Conservation (phyloP, 2,797 vertebrate genomes). For the Syndactyla subalaris region DNA sequence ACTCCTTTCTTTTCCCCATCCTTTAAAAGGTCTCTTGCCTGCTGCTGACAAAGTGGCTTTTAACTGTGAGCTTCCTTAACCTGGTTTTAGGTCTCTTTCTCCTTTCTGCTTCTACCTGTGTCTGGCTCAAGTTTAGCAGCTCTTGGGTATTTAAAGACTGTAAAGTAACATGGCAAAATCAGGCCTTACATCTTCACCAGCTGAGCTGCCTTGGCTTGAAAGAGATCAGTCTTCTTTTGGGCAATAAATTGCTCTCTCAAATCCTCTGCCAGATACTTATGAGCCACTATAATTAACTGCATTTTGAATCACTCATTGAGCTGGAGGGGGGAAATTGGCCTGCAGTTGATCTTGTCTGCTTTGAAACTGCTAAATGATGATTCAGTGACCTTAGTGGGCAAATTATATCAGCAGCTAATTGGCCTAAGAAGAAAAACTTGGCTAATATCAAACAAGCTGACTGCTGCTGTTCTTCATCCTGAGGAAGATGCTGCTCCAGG, state of each 20-base stretch:
- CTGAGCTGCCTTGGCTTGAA: background rate
- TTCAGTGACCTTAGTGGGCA: constrained; percentile 47
- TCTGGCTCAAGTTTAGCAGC: background rate
- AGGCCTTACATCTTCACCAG: background rate
- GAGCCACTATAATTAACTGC: constrained; percentile 28
- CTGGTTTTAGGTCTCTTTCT: background rate
- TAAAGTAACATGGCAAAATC: background rate
- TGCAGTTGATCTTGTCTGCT: constrained; percentile 11
- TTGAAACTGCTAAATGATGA: constrained; percentile 41
- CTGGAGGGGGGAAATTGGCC: constrained; percentile 21
- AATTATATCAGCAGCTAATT: constrained; percentile 43
- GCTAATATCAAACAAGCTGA: background rate
- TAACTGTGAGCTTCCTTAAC: background rate
- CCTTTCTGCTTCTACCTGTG: background rate
- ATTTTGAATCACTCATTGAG: background rate
- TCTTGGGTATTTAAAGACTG: background rate
- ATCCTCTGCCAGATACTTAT: constrained; percentile 17
- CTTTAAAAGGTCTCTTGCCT: background rate
- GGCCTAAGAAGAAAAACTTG: constrained; percentile 30
- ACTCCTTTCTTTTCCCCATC: background rate
- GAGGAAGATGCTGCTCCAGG: background rate
- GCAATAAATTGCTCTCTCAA: constrained; percentile 6
- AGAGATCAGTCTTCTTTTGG: background rate
- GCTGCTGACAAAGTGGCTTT: background rate
- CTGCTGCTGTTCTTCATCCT: background rate